These are phyloP conservation scores for Neosilurus mollespiculum DNA, from an alignment of 2,797 vertebrate species.

Conservation along the genomic window DNA sequence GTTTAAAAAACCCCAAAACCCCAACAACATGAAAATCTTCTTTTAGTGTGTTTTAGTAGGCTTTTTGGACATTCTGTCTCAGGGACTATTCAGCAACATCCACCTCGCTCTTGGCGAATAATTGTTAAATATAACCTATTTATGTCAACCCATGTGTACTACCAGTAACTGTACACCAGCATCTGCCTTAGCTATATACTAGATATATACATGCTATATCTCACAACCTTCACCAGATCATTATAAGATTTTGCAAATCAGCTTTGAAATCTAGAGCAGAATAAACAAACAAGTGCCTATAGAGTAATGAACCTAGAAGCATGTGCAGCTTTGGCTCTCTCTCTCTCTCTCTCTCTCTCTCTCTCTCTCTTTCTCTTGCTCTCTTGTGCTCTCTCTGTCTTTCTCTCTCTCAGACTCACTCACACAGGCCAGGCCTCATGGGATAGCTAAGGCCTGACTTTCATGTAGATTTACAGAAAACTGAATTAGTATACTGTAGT, in stretches of 20 bases:
- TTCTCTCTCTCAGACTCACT: background rate
- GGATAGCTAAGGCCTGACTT: background rate
- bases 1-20: too few species aligned
- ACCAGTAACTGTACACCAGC: background rate
- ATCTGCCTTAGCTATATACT: background rate
- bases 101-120: too few species aligned
- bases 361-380: slow-evolving; percentile 1
- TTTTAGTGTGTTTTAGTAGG: too few species aligned
- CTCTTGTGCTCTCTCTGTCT: background rate
- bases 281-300: background rate
- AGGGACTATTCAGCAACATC: too few species aligned
- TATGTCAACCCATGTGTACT: background rate
- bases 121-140: background rate
- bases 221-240: background rate
- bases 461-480: background rate
- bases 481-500: background rate
- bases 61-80: too few species aligned
- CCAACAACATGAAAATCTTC: too few species aligned
- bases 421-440: background rate
- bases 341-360: background rate
- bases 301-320: slow-evolving; percentile 8
- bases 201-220: background rate
- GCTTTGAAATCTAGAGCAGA: slow-evolving; percentile 5
- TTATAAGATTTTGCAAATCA: background rate
- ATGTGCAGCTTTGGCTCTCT: background rate